Percentiles rank a stretch among this genome's conserved stretches.
Evolutionary conservation across 2,113 vertebrate species (phyloP).

Genomic region (Ondatra zibethicus): DNA sequence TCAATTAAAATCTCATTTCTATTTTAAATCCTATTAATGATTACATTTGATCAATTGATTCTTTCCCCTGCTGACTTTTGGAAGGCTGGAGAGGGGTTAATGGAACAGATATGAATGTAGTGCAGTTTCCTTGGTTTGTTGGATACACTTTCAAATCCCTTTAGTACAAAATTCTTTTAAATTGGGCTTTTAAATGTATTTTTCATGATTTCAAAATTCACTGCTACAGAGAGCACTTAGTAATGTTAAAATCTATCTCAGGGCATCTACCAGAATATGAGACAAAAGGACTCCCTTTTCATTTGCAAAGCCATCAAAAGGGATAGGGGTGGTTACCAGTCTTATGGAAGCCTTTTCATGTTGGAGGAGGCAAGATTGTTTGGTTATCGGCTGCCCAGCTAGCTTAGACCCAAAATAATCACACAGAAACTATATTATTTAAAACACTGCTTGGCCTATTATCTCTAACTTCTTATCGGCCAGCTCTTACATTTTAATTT

Average conservation of each 20-base stretch:
- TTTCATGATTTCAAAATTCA: background rate
- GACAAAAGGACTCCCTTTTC: background rate
- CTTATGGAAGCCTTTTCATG: background rate
- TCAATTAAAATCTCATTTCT: background rate
- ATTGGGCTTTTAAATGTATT: background rate
- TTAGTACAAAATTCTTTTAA: background rate
- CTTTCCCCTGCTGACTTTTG: background rate
- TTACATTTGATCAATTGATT: background rate
- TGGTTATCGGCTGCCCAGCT: no score
- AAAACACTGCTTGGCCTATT: no score
- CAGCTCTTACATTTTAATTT: no score
- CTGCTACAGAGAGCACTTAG: background rate
- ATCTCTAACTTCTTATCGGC: no score
- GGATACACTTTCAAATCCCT: background rate
- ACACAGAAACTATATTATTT: no score
- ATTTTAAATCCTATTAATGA: background rate
- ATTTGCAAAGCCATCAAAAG: background rate
- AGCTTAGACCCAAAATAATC: no score
- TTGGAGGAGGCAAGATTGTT: no score
- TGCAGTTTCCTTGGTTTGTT: background rate
- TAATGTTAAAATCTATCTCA: background rate
- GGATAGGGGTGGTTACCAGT: background rate
- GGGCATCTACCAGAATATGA: background rate
- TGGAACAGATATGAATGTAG: background rate
- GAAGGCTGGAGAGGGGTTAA: fast-evolving